A percentile compares a stretch with the other conserved stretches of the same genome.
phyloP scores from a whole-genome alignment of 2,113 vertebrate genomes.

The Candoia aspera region DNA sequence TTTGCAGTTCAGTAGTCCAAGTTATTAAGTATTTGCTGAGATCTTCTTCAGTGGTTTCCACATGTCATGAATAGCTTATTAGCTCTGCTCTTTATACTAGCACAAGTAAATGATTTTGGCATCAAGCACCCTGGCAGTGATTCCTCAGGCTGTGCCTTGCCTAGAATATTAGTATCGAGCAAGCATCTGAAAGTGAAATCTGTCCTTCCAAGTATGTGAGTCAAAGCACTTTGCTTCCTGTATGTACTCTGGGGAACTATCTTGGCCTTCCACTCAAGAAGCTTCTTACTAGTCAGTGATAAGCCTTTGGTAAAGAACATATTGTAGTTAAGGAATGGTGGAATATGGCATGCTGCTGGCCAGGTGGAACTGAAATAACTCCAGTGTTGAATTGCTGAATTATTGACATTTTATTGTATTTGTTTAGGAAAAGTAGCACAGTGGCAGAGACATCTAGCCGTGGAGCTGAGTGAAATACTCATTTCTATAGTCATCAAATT shows the following conservation, averaged over 20 bases:
- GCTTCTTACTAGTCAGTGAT: not conserved
- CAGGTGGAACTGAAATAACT: not conserved
- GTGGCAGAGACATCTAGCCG: too few species aligned
- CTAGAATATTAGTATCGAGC: not conserved
- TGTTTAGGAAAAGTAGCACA: not conserved
- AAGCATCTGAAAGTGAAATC: not conserved
- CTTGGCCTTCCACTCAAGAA: too few species aligned
- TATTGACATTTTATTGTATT: not conserved
- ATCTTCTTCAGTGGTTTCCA: not conserved
- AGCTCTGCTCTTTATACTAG: not conserved
- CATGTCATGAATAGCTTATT: not conserved
- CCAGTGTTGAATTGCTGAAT: not conserved
- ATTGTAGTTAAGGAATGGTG: not conserved
- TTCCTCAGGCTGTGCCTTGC: not conserved
- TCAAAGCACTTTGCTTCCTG: not conserved
- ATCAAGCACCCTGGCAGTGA: not conserved
- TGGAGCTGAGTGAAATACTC: not conserved
- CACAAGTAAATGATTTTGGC: not conserved
- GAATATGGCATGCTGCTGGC: not conserved
- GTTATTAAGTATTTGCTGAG: not conserved
- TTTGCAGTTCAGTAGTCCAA: not conserved
- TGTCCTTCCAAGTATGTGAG: conserved; percentile 2
- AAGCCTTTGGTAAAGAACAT: not conserved
- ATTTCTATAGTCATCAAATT: not conserved
- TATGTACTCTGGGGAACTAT: not conserved